phyloP scores from a whole-genome alignment of 2,797 vertebrate species.

The Cetoscarus ocellatus region DNA sequence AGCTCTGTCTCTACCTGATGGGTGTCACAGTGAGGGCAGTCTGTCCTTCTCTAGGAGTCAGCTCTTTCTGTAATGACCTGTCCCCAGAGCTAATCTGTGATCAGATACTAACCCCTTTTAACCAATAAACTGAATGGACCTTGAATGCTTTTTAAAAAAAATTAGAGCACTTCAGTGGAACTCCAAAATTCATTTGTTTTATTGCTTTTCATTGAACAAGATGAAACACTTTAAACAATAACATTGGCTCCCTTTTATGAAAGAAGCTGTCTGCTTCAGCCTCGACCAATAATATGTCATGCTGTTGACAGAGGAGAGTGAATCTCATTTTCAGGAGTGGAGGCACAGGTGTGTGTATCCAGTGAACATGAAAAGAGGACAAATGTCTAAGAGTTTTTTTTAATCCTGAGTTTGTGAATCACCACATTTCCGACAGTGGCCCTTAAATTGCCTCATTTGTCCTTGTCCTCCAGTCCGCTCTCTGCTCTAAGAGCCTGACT shows the following conservation, averaged over 20 bases:
- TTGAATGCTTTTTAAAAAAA: background rate
- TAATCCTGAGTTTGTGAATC: slow-evolving; percentile 2
- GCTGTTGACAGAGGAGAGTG: background rate
- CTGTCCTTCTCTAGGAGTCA: no score
- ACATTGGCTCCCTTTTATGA: background rate
- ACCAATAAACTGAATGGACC: background rate
- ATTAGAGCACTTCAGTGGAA: background rate
- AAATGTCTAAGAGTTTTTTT: background rate
- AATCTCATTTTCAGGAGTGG: slow-evolving; percentile 9
- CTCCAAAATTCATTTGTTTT: background rate
- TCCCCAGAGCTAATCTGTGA: no score
- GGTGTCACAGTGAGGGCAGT: no score
- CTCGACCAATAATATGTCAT: background rate
- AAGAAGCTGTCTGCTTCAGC: background rate
- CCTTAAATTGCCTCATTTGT: slow-evolving; percentile 67
- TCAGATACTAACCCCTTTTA: background rate
- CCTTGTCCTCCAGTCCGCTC: slow-evolving; percentile 83
- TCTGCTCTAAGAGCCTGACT: slow-evolving; percentile 89
- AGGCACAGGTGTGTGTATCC: slow-evolving; percentile 58
- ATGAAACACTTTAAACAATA: slow-evolving; percentile 16
- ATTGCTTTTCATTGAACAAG: slow-evolving; percentile 17
- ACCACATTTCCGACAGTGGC: background rate
- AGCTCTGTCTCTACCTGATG: no score
- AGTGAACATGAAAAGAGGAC: background rate
- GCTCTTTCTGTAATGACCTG: no score